Evolutionary conservation across 1,140 invertebrate species (phyloP).

Genomic region (Drosophila sturtevanti): DNA sequence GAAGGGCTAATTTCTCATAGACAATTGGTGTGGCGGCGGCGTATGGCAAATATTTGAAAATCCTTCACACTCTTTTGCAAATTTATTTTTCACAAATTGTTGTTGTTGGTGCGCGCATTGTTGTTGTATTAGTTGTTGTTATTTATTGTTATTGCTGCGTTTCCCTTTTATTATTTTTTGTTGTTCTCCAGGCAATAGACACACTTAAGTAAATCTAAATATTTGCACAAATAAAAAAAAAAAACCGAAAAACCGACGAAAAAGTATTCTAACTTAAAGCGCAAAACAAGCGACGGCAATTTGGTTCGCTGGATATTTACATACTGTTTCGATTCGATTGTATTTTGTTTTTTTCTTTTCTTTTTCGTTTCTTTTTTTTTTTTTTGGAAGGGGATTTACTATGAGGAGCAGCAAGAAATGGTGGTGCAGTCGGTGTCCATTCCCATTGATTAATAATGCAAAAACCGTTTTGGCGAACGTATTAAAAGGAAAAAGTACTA

Average conservation of each 20-base stretch:
- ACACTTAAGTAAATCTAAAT: conserved; percentile 76
- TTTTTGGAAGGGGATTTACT: conserved; percentile 6
- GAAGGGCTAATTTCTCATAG: conserved; percentile 23
- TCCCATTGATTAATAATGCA: conserved; percentile 66
- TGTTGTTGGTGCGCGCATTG: conserved; percentile 46
- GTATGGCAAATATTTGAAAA: conserved; percentile 63
- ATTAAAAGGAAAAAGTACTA: conserved; percentile 3
- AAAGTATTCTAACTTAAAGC: conserved; percentile 42
- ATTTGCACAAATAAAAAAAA: conserved; percentile 74
- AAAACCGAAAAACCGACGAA: conserved; percentile 51
- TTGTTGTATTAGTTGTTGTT: conserved; percentile 24
- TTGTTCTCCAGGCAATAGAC: conserved; percentile 24
- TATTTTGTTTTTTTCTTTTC: neutral
- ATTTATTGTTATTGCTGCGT: conserved; percentile 37
- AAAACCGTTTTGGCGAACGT: conserved; percentile 18
- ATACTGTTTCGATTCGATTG: conserved; percentile 11
- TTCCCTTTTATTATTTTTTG: conserved; percentile 47
- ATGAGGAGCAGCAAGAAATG: neutral
- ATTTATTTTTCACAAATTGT: conserved; percentile 61
- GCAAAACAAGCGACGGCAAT: conserved; percentile 44
- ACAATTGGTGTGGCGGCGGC: neutral
- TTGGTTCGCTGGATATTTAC: conserved; percentile 42
- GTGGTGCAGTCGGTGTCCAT: conserved; percentile 11
- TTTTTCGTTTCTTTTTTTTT: neutral
- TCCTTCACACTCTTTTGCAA: conserved; percentile 65